These are phyloP conservation scores for Sinella curviseta DNA, from an alignment of 1,140 invertebrate genomes.

Conservation along the genomic window DNA sequence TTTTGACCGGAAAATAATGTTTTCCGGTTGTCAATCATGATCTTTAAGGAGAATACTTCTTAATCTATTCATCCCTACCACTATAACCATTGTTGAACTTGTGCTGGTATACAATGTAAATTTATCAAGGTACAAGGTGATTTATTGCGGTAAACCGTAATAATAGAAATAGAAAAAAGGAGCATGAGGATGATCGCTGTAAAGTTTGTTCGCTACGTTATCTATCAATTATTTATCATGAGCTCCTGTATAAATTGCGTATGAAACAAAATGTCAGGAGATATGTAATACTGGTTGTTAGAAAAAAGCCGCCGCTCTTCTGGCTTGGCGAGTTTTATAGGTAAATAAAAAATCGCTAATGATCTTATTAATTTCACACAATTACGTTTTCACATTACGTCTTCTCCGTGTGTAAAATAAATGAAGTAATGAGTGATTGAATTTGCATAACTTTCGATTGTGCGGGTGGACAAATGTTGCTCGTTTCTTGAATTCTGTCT, in stretches of 20 bases:
- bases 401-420: neutral
- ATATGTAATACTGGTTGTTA: too few species aligned
- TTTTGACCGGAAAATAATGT: slow-evolving; percentile 21
- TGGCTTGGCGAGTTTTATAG: neutral
- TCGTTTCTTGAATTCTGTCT: neutral
- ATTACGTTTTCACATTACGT: neutral
- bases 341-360: neutral
- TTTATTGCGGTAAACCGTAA: too few species aligned
- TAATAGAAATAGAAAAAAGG: too few species aligned
- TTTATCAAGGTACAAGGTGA: too few species aligned
- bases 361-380: slow-evolving; percentile 12
- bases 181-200: too few species aligned
- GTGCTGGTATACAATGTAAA: neutral
- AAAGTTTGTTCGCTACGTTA: too few species aligned
- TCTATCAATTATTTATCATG: too few species aligned
- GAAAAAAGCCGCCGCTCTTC: too few species aligned
- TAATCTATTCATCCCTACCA: neutral
- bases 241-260: too few species aligned
- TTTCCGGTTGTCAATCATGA: slow-evolving; percentile 21
- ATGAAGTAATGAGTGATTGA: neutral
- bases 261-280: too few species aligned
- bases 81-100: neutral
- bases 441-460: neutral
- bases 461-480: neutral
- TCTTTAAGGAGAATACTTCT: neutral